Base-by-base conservation (phyloP, 1,140 invertebrate species). In the Drosophila pachea region DNA sequence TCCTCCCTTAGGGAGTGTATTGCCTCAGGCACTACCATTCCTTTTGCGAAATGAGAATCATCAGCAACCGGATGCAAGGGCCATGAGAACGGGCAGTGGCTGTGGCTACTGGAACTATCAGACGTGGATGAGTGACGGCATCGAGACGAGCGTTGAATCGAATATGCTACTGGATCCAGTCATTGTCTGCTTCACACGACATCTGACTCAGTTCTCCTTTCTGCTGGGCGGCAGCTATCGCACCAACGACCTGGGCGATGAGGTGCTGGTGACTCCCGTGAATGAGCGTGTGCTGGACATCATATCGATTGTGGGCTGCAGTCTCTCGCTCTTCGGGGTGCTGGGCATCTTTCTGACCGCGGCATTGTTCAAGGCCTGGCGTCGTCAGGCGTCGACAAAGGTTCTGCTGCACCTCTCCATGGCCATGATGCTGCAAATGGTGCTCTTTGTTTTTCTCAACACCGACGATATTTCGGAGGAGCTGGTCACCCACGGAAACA, bases 201-300 rank as follows among this genome's bases (percentile, higher is more conserved):
- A 93, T 82, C 86, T 93, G 29, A 93, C 93, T 7, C 91, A 93
- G 88, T 93, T 93, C 79, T 92, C 92, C 0, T 90, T 92, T 68
- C 82, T 93, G 35, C 74, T 93, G 31, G 87, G 90, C 35, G 90
- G 89, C 42, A 87, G 76, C 47, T 89, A 89, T 53, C 65, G 79
- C 6, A 65, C 36, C 12, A 73, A 87, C 36, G 74, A 70, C 16
- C 67, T 88, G n/a, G 68, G 82, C 52, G 62, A 78, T 49, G 87
- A 89, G 4, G 31, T 82, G 0, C 73, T 89, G 0, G 76, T 89
- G 9, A 82, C 88, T 4, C 78, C 89, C 8, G 62, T 87, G 0
- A 91, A 92, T 73, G 77, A 88, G 33, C 89, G 83, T 9, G 90
- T 90, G 16, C 89, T 93, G 54, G 91, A 92, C 67, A 90, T 92